Evolutionary conservation across 1,140 invertebrate genomes (phyloP), one percentile per base, ranked within the genome.

Genomic region (Drosophila burlai): DNA sequence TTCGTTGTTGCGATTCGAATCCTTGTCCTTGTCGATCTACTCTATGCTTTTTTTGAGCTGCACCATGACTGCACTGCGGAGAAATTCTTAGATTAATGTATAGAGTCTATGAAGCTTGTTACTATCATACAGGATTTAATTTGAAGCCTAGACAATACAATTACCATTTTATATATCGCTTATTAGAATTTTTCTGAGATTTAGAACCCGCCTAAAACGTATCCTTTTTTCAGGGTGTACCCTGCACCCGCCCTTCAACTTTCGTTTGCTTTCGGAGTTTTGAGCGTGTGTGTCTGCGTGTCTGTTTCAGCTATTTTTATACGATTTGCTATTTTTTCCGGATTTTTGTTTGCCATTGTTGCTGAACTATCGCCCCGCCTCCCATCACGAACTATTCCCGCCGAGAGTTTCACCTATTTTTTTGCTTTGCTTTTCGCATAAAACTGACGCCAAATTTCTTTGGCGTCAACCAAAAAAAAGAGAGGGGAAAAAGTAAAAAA

Each of bases 371-470:
- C n/a, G 13, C 38, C 36, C 49, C 45, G 10, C 36, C 42, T 24
- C 46, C 18, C 34, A 24, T 16, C 34, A 18, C 21, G 34, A 55
- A 24, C 40, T 47, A 47, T 40, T 36, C 57, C 36, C 61, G 61
- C 49, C 59, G 54, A 64, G 58, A 49, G 47, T 47, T 34, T 65
- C 54, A 72, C 65, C 68, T 83, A 31, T 74, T 42, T 78, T 80
- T 87, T 77, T 54, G 49, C 21, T 38, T 77, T 43, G 47, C 40
- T 50, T 66, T 69, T 71, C 84, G 71, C 75, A 90, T 84, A 89
- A 72, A 90, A 81, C 81, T 90, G 85, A 89, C 84, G 84, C 84
- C 84, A 89, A 89, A 87, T 87, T 89, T 87, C 84, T 90, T 90
- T 89, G 84, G 84, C 84, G 84, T 89, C 84, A 90, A 65, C 77